Conservation (phyloP, 1,140 invertebrate genomes). For the Stenopsyche tienmushanensis region DNA sequence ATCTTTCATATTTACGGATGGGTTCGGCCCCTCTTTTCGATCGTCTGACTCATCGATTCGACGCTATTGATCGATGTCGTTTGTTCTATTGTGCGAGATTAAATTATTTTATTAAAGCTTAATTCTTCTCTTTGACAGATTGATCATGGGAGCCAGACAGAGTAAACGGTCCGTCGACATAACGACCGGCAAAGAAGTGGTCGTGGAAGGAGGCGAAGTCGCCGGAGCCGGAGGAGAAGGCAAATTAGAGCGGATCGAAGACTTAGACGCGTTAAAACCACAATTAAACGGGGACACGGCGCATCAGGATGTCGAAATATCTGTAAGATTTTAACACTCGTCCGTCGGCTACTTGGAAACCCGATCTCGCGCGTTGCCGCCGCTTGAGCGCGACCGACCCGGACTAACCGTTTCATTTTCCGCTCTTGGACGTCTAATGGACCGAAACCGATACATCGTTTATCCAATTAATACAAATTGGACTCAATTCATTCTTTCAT, state of each 20-base stretch:
- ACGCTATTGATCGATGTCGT: background rate
- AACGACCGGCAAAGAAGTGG: conserved; percentile 76
- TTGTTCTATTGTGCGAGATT: no score
- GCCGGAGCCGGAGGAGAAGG: conserved; percentile 65
- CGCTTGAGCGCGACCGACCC: no score
- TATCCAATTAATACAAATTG: no score
- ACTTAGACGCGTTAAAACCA: conserved; percentile 65
- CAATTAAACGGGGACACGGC: conserved; percentile 68
- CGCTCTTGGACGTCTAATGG: no score
- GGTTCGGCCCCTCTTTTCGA: no score
- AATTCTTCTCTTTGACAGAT: conserved; percentile 35
- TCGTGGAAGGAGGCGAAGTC: conserved; percentile 59
- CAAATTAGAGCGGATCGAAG: conserved; percentile 70
- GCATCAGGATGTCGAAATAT: conserved; percentile 56
- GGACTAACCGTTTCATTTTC: no score
- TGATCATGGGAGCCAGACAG: conserved; percentile 76
- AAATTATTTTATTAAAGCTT: conserved; percentile 5
- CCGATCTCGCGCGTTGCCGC: no score
- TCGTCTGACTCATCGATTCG: background rate
- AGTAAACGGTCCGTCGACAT: conserved; percentile 84
- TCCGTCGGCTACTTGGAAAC: no score
- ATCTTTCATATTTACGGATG: no score
- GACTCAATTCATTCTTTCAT: no score
- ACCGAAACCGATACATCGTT: no score
- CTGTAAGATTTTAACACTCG: conserved; percentile 22